Base-by-base conservation (phyloP, 2,888 invertebrate species). In the Ochropacha duplaris region DNA sequence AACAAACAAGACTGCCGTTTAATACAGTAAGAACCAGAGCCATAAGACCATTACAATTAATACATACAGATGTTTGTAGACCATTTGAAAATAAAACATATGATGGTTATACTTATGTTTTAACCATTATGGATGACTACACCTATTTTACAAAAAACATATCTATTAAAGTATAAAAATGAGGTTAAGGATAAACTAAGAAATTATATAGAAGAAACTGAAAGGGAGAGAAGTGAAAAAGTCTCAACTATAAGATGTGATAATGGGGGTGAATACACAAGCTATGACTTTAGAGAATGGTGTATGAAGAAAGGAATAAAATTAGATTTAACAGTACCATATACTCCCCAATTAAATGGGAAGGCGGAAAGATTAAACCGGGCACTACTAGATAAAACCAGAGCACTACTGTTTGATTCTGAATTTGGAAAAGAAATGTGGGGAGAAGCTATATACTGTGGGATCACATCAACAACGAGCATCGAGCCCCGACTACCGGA, bases 341-440 rank as follows among this genome's bases (percentile, higher is more conserved):
- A 74, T 59, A 83, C 84, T 22, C 85, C 83, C 56, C 78, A 84
- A 68, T 72, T 74, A 66, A 87, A 85, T 74, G 79, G 79, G 59
- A 75, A 82, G 14, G 65, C 81, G 22, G 83, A 85, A 61, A 65
- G 83, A 4, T 82, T 84, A 80, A 72, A 70, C 36, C 57, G 82
- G 60, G 78, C 78, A 19, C 70, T 86, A 49, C 77, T 78, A 9
- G 82, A 84, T 68, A 83, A 76, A 60, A 78, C 80, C 54, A 71
- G 83, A 49, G 58, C 78, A 49, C 71, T 83, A 68, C 11, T 87
- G 55, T 60, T 63, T 56, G 66, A 75, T 54, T 72, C 78, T 4
- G 64, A 73, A 22, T 56, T 81, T 12, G 58, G 64, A 26, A 82
- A 84, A 67, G 12, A 4, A 3, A 78, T 84, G 54, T 86, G 82